A percentile compares a stretch with the other conserved stretches of the same genome.
These are phyloP conservation scores for Heterohyrax brucei DNA, from an alignment of 2,797 vertebrate genomes.

Conservation along the genomic window DNA sequence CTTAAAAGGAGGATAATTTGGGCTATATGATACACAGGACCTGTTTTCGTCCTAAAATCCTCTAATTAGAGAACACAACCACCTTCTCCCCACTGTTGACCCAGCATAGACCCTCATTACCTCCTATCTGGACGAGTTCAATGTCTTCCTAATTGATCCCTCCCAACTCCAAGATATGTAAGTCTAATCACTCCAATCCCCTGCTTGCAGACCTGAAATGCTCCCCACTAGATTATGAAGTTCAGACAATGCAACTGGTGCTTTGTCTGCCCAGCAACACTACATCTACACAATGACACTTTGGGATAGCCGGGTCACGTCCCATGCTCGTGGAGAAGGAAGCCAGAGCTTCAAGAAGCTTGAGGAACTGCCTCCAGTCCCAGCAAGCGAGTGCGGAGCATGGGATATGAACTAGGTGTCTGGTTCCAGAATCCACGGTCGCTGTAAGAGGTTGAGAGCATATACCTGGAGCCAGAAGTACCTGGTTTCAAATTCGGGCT, in stretches of 20 bases:
- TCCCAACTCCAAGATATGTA: not conserved
- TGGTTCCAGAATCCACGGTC: not conserved
- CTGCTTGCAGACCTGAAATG: not conserved
- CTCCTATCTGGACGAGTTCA: not conserved
- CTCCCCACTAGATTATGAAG: not conserved
- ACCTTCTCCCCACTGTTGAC: not conserved
- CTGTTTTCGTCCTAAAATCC: not conserved
- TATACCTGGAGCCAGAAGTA: not conserved
- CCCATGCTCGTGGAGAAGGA: not conserved
- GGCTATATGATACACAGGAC: too few species aligned
- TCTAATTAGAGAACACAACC: rapidly evolving
- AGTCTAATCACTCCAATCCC: not conserved
- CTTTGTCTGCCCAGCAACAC: not conserved
- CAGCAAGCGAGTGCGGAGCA: not conserved
- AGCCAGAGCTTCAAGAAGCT: not conserved
- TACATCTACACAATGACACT: not conserved
- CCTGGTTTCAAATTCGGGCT: not conserved
- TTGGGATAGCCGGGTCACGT: not conserved
- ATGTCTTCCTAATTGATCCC: not conserved
- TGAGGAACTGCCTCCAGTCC: not conserved
- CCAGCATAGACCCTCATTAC: not conserved
- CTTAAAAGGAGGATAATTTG: not conserved
- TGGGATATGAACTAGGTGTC: not conserved
- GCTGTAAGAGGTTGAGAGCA: not conserved
- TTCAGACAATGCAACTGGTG: not conserved